Evolutionary conservation across 2,113 vertebrate species (phyloP), one percentile per base, ranked within the genome.

Genomic region (Poeciliopsis retropinna): DNA sequence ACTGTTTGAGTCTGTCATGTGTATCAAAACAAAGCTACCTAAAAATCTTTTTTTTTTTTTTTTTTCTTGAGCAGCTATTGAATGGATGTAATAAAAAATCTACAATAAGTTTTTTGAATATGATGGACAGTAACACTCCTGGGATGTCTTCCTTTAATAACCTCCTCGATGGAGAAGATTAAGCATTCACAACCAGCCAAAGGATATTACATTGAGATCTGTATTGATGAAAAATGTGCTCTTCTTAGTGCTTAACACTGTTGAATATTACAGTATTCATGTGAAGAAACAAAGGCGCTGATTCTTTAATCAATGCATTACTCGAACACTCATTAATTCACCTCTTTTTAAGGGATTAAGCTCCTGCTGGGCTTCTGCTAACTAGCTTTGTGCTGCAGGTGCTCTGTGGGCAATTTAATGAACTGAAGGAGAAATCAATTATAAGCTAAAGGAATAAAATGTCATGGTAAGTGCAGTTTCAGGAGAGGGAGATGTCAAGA

Each of bases 361-460:
- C 84, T 87, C 90, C 89, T 84, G 85, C 80, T 85, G 88, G 87
- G 88, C 30, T 63, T 28, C 74, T 70, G 86, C 91, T 90, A 85
- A 85, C 84, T 75, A 62, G 84, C 31, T 5, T n/a, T 31, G 77
- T 70, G 87, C 85, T 88, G 14, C 75, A 70, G 79, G 81, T 75
- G 17, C 82, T 82, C 74, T 72, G 60, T 37, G 29, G 75, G 84
- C 85, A 80, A 72, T 80, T 88, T 90, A 91, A 90, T 92, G 89
- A 89, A 88, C 77, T 83, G 73, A 90, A 91, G 86, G 69, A 88
- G 86, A 88, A 92, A 93, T 93, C 91, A 91, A 93, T 92, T 91
- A 88, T 72, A 64, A 85, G 87, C 81, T 86, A 81, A 57, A 87
- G 80, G 78, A 83, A 86, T 66, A 80, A 89, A 89, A 92, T 83